phyloP scores from a whole-genome alignment of 2,888 invertebrate genomes.

The Apodemia zela region DNA sequence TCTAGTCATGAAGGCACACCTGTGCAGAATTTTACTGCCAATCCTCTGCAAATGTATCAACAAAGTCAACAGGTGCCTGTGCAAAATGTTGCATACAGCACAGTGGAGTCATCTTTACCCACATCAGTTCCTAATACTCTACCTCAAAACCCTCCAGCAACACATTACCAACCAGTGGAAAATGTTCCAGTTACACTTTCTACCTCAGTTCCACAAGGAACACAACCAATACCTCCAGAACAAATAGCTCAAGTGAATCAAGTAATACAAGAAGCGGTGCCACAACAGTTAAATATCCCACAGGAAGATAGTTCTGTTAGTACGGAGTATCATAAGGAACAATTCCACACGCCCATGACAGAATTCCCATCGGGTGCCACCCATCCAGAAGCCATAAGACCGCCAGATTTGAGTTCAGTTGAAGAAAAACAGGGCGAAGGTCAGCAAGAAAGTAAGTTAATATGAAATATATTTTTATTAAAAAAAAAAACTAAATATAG shows the following conservation, averaged over 20 bases:
- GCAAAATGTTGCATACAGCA: conserved; percentile 41
- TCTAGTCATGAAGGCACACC: conserved; percentile 78
- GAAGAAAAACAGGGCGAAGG: conserved; percentile 62
- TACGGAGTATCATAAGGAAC: conserved; percentile 59
- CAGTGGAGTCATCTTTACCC: conserved; percentile 41
- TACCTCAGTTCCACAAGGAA: conserved; percentile 29
- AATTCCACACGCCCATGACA: conserved; percentile 68
- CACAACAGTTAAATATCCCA: conserved; percentile 54
- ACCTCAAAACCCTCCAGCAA: conserved; percentile 39
- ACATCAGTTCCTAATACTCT: conserved; percentile 37
- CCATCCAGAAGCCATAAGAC: conserved; percentile 53
- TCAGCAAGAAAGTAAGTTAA: conserved; percentile 54
- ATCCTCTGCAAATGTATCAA: conserved; percentile 72
- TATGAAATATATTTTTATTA: not conserved
- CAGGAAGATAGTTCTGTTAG: conserved; percentile 50
- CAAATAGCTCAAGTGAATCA: conserved; percentile 27
- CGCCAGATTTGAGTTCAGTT: conserved; percentile 63
- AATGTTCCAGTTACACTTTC: conserved; percentile 38
- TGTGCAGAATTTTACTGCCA: conserved; percentile 68
- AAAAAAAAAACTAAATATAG: too few relatives aligned
- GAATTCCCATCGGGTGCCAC: conserved; percentile 59
- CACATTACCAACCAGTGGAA: conserved; percentile 40
- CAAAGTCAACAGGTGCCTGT: conserved; percentile 49
- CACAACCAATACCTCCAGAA: conserved; percentile 20
- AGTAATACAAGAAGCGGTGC: conserved; percentile 42